Conservation (phyloP, 2,113 vertebrate species). For the Falcunculus frontatus region DNA sequence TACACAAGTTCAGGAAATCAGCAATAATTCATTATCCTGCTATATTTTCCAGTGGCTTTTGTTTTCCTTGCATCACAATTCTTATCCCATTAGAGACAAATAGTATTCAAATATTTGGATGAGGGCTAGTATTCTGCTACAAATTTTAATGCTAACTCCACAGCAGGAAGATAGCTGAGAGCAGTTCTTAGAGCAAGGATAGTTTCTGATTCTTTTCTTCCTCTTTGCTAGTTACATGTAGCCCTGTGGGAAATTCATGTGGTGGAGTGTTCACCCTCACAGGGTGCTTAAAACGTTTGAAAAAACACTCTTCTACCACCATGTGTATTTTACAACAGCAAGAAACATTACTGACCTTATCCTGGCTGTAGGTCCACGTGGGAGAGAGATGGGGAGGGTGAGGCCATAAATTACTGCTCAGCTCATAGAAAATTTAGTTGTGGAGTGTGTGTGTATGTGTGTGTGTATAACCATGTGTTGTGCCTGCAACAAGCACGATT, state of each 20-base stretch:
- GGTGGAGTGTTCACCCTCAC: background rate
- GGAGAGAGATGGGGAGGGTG: background rate
- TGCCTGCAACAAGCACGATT: background rate
- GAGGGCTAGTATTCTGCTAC: background rate
- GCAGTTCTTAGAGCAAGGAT: background rate
- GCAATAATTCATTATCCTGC: background rate
- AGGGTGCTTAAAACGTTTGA: fast-evolving
- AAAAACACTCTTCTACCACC: background rate
- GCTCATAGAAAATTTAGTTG: background rate
- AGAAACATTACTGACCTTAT: background rate
- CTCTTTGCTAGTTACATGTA: background rate
- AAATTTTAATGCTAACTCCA: background rate
- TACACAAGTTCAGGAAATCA: background rate
- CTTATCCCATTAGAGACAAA: background rate
- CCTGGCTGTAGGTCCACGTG: background rate
- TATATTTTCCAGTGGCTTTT: background rate
- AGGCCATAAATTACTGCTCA: background rate
- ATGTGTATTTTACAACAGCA: background rate
- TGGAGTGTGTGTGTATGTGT: no score
- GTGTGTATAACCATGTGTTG: background rate
- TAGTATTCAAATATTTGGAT: background rate
- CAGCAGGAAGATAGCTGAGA: background rate
- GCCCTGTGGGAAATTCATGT: background rate
- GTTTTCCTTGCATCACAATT: background rate
- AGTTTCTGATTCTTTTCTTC: background rate